phyloP scores from a whole-genome alignment of 53 echinoderm and acorn worm species.

The Patiria pectinifera region DNA sequence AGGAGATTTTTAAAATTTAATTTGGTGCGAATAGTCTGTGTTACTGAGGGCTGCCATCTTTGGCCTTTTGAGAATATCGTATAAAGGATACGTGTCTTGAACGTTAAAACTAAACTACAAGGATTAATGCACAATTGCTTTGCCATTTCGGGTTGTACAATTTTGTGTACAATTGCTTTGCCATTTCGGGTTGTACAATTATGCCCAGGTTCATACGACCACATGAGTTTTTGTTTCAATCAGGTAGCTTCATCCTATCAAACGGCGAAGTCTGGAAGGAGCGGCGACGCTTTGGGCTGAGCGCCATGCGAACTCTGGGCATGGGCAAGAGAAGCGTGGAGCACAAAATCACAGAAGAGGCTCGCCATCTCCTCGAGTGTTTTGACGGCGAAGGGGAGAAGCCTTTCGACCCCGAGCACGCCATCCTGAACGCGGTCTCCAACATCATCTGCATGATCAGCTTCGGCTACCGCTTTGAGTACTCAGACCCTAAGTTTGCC shows the following conservation, averaged over 20 bases:
- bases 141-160: no score
- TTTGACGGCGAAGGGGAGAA: constrained; percentile 47
- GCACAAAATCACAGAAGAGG: constrained; percentile 80
- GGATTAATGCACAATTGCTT: no score
- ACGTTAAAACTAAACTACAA: no score
- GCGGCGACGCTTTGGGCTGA: constrained; percentile 78
- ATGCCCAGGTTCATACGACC: no score
- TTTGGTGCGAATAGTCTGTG: no score
- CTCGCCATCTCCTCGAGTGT: constrained; percentile 62
- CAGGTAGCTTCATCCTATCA: constrained; percentile 80
- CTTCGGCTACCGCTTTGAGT: constrained; percentile 72
- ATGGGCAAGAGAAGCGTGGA: constrained; percentile 89
- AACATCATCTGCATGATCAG: constrained; percentile 83
- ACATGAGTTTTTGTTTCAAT: background rate
- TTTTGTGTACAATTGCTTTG: no score
- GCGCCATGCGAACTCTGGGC: constrained; percentile 84
- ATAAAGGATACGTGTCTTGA: no score
- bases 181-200: no score
- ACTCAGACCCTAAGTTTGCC: constrained; percentile 42
- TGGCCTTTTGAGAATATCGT: no score
- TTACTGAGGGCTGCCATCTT: no score
- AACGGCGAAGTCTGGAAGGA: constrained; percentile 80
- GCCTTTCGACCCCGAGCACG: constrained; percentile 66
- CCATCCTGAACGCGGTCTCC: constrained; percentile 68
- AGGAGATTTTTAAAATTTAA: no score